Percentiles rank a stretch among this genome's conserved stretches.
Evolutionary conservation across 2,888 invertebrate species (phyloP).

Genomic region (Scaptomyza cyrtandrae): DNA sequence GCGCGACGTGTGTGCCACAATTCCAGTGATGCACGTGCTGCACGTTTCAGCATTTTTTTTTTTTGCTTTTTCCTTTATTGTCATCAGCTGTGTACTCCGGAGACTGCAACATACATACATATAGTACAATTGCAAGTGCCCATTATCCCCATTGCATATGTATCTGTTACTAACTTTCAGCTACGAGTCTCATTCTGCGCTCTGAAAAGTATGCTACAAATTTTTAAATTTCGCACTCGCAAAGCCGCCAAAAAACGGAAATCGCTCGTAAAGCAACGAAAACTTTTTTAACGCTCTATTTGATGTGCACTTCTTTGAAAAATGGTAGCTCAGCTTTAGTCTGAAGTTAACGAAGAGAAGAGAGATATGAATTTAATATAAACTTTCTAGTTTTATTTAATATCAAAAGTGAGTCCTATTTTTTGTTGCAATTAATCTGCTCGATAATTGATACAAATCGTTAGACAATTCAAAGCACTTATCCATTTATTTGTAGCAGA

Average conservation of each 20-base stretch:
- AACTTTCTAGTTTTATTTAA: background rate
- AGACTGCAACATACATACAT: slow-evolving; percentile 4
- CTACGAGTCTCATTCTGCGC: slow-evolving; percentile 18
- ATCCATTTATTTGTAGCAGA: too few relatives aligned
- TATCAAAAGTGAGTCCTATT: background rate
- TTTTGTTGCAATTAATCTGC: background rate
- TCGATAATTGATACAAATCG: background rate
- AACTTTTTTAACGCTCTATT: slow-evolving; percentile 53
- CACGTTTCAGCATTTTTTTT: slow-evolving; percentile 8
- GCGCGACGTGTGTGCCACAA: slow-evolving; percentile 49
- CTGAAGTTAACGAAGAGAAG: background rate
- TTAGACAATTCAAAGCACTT: background rate
- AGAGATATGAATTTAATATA: background rate
- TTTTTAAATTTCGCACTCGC: slow-evolving; percentile 67
- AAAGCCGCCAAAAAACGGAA: slow-evolving; percentile 54
- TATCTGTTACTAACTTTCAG: slow-evolving; percentile 37
- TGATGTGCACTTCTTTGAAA: background rate
- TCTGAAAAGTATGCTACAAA: slow-evolving; percentile 57
- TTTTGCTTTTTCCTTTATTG: slow-evolving; percentile 5
- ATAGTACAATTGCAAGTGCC: slow-evolving; percentile 20
- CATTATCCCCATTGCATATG: slow-evolving; percentile 21
- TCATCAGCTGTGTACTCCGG: slow-evolving; percentile 31
- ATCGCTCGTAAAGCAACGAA: slow-evolving; percentile 60
- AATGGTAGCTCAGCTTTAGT: slow-evolving; percentile 1
- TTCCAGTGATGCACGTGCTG: slow-evolving; percentile 42